A percentile compares a stretch with the other conserved stretches of the same genome.
Evolutionary conservation across 2,888 invertebrate genomes (phyloP).

Genomic region (Drosophila conformis): DNA sequence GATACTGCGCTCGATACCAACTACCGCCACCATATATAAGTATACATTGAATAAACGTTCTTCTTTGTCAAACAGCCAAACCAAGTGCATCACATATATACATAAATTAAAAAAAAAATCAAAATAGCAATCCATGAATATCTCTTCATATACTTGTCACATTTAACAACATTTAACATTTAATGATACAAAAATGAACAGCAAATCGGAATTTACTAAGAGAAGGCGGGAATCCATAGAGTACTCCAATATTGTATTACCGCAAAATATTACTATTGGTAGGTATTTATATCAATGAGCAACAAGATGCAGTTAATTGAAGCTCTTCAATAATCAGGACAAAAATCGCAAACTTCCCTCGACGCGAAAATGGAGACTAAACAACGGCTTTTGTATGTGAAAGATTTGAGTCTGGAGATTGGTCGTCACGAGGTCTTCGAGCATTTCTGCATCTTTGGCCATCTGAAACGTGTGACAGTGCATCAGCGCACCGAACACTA

Average conservation of each 20-base stretch:
- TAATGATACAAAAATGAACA: not conserved
- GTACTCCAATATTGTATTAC: not conserved
- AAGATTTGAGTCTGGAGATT: conserved; percentile 14
- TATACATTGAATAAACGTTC: too few relatives aligned
- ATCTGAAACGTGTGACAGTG: conserved; percentile 19
- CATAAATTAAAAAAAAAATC: not conserved
- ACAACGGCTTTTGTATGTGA: conserved; percentile 17
- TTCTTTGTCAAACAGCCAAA: too few relatives aligned
- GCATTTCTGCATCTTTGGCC: conserved; percentile 27
- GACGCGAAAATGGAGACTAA: not conserved
- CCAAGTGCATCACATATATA: not conserved
- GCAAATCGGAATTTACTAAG: not conserved
- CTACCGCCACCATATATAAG: too few relatives aligned
- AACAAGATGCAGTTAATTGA: not conserved
- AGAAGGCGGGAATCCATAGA: not conserved
- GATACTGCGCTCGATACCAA: too few relatives aligned
- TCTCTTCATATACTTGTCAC: not conserved
- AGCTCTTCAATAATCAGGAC: not conserved
- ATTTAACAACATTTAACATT: not conserved
- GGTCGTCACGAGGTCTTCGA: conserved; percentile 22
- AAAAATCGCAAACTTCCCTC: not conserved
- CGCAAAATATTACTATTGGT: not conserved
- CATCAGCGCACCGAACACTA: conserved; percentile 9
- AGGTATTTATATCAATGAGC: not conserved
- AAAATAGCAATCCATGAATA: not conserved